Evolutionary conservation across 1,140 invertebrate genomes (phyloP).

Genomic region (Riptortus pedestris): DNA sequence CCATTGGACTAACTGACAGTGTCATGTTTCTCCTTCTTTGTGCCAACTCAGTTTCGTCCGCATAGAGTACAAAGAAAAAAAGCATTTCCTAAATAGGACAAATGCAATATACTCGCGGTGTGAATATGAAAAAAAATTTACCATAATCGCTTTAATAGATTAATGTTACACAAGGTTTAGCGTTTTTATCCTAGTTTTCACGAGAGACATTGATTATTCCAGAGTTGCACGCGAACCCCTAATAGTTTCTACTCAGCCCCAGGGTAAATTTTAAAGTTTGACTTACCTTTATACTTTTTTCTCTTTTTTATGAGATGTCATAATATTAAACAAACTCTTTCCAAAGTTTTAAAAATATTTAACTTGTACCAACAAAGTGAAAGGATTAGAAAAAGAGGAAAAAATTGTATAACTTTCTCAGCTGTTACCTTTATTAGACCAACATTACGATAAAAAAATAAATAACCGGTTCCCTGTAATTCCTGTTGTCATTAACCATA

Average conservation of each 20-base stretch:
- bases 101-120: too few relatives aligned
- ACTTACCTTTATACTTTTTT: neutral
- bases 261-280: constrained; percentile 15
- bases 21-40: too few relatives aligned
- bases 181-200: constrained; percentile 17
- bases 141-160: constrained; percentile 8
- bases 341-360: neutral
- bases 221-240: neutral
- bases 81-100: too few relatives aligned
- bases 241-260: constrained; percentile 9
- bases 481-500: too few relatives aligned
- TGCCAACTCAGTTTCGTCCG: too few relatives aligned
- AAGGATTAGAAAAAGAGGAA: too few relatives aligned
- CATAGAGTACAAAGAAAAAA: too few relatives aligned
- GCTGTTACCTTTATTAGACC: too few relatives aligned
- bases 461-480: too few relatives aligned
- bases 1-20: too few relatives aligned
- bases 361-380: neutral
- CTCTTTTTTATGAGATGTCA: neutral
- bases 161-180: constrained; percentile 18
- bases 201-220: constrained; percentile 9
- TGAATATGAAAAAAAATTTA: neutral
- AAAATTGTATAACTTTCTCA: too few relatives aligned
- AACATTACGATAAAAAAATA: too few relatives aligned
- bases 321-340: neutral